Base-by-base conservation (phyloP, 2,888 invertebrate genomes). In the Chorisops tibialis region DNA sequence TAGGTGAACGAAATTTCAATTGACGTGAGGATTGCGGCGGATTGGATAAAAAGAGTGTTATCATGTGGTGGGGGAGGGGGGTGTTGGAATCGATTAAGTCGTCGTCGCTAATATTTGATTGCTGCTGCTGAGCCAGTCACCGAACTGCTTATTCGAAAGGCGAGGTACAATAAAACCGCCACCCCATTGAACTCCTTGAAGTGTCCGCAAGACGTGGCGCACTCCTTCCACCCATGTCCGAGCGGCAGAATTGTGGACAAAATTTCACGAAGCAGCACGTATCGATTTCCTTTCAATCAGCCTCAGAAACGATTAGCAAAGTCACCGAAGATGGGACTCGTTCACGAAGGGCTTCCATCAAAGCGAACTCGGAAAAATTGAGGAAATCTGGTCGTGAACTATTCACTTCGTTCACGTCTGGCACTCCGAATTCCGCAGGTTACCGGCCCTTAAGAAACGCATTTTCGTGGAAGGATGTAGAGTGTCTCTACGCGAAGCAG, bases 1-100 rank as follows among this genome's bases (percentile, higher is more conserved):
- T 54, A 54, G 52, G 52, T 21, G 37, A 54, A 54, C 41, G 22
- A 21, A 41, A 54, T 54, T 39, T 41, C 19, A 6, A 39, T 54
- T 54, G 19, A 21, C 30, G 30, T 7, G 30, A 2, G 30, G 30
- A 30, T 30, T 30, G 30, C 30, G 30, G 30, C 30, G 30, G 30
- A 30, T 30, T 30, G 9, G 9, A 30, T 30, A 30, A 30, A 24
- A 30, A 30, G 9, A 30, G 5, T 1, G 30, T 7, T 30, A 30
- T 30, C 30, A 2, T 30, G n/a, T n/a, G n/a, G n/a, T n/a, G n/a
- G n/a, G n/a, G n/a, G n/a, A n/a, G n/a, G 30, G 30, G 1, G 30
- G 30, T 30, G 5, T 30, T 30, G 30, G 7, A 30, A 30, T 30
- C 30, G 30, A 30, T 30, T 30, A 9, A 30, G 30, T 30, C 30